Conservation (phyloP, 1,140 invertebrate genomes). For the Brachionus rotundiformis region DNA sequence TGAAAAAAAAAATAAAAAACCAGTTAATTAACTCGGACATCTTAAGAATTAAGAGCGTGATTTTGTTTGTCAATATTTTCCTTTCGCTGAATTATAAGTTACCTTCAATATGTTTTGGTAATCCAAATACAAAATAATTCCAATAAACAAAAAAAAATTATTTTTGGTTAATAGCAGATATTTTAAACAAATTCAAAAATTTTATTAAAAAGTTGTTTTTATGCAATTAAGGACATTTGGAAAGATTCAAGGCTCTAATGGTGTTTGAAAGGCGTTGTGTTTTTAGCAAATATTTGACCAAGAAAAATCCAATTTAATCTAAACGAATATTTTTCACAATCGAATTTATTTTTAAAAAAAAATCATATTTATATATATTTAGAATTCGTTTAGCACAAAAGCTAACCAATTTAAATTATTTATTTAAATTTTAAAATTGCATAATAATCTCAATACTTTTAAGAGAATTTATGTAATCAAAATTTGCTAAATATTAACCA, state of each 20-base stretch:
- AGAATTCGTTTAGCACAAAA: not conserved
- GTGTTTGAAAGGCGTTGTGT: not conserved
- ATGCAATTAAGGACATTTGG: not conserved
- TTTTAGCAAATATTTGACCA: not conserved
- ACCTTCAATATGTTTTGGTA: not conserved
- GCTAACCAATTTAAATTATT: not conserved
- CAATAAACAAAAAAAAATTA: not conserved
- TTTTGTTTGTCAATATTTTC: not conserved
- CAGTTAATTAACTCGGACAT: not conserved
- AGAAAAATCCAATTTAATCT: not conserved
- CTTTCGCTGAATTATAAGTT: no score
- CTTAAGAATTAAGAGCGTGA: not conserved
- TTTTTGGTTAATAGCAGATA: not conserved
- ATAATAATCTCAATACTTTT: slow-evolving; percentile 7
- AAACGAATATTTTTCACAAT: not conserved
- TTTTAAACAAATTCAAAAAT: not conserved
- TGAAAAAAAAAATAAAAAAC: not conserved
- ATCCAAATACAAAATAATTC: not conserved
- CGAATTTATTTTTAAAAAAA: not conserved
- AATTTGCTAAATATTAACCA: slow-evolving; percentile 9
- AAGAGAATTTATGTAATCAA: slow-evolving; percentile 1
- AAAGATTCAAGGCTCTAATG: not conserved
- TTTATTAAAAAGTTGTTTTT: not conserved
- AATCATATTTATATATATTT: no score
- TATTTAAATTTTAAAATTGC: slow-evolving; percentile 16